A percentile compares a stretch with the other conserved stretches of the same genome.
These are phyloP conservation scores for Aegypius monachus DNA, from an alignment of 2,113 vertebrate genomes.

Conservation along the genomic window DNA sequence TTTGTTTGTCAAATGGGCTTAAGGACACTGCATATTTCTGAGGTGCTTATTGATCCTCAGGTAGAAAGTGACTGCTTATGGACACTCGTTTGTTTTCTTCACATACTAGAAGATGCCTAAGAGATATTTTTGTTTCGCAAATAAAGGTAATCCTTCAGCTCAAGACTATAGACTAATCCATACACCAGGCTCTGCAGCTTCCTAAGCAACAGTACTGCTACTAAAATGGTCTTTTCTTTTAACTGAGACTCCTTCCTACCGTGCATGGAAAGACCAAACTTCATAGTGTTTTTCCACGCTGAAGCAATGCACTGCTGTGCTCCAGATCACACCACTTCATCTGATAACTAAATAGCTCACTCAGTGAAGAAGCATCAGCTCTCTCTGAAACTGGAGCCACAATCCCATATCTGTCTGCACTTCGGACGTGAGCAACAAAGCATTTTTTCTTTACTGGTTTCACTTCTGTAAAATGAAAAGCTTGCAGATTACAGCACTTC, in stretches of 20 bases:
- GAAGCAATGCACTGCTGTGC: not conserved
- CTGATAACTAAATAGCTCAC: not conserved
- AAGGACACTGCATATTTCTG: not conserved
- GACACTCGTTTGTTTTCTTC: not conserved
- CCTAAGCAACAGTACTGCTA: not conserved
- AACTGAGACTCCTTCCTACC: not conserved
- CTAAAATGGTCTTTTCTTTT: not conserved
- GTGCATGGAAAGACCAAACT: not conserved
- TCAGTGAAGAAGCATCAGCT: not conserved
- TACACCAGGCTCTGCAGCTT: not conserved
- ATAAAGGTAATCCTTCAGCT: not conserved
- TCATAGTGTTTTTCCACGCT: not conserved
- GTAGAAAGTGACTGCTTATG: not conserved
- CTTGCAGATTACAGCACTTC: not conserved
- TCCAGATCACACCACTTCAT: not conserved
- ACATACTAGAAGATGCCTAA: accelerated
- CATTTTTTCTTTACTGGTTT: conserved; percentile 38
- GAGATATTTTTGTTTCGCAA: not conserved
- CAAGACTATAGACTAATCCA: not conserved
- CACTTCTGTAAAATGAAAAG: conserved; percentile 48
- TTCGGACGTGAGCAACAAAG: not conserved
- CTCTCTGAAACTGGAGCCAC: not conserved
- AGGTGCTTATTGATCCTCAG: not conserved
- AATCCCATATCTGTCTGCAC: not conserved
- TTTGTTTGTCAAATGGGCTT: not conserved